Conservation (phyloP, 53 echinoderm and acorn worm genomes). For the Pentamera pediparva region DNA sequence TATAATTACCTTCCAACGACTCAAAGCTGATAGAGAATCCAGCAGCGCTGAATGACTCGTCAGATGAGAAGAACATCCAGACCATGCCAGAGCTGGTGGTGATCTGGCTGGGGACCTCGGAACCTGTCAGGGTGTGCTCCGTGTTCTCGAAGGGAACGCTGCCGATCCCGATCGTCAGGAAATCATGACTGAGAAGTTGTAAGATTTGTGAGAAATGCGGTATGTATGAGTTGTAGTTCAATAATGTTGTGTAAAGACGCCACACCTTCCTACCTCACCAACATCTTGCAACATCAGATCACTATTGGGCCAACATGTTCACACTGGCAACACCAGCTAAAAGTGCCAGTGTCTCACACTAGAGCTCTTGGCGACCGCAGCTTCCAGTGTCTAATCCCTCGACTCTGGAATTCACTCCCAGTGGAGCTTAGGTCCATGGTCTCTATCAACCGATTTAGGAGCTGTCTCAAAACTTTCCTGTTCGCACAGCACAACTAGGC, state of each 20-base stretch:
- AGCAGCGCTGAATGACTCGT: slow-evolving; percentile 39
- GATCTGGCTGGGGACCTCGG: slow-evolving; percentile 23
- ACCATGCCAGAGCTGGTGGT: slow-evolving; percentile 31
- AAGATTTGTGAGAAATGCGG: not conserved
- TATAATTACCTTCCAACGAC: slow-evolving; percentile 45
- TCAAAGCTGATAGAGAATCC: slow-evolving; percentile 60
- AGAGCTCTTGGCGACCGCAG: too few relatives aligned
- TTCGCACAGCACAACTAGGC: too few relatives aligned
- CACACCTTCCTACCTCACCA: too few relatives aligned
- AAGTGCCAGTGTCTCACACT: too few relatives aligned
- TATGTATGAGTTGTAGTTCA: not conserved
- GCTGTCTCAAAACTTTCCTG: too few relatives aligned
- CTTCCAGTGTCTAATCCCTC: too few relatives aligned
- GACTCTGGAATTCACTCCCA: too few relatives aligned
- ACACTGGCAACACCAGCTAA: too few relatives aligned
- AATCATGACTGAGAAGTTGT: slow-evolving; percentile 58
- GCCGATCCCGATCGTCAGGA: slow-evolving; percentile 71
- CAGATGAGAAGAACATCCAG: slow-evolving; percentile 71
- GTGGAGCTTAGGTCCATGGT: too few relatives aligned
- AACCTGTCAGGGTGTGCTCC: slow-evolving; percentile 48
- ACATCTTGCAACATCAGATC: too few relatives aligned
- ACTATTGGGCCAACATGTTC: too few relatives aligned
- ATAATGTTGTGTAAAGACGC: not conserved
- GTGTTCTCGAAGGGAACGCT: slow-evolving; percentile 29
- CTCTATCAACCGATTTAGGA: too few relatives aligned